Percentiles rank a stretch among this genome's conserved stretches.
Conservation (phyloP, 2,113 vertebrate genomes). For the Saimiri boliviensis region DNA sequence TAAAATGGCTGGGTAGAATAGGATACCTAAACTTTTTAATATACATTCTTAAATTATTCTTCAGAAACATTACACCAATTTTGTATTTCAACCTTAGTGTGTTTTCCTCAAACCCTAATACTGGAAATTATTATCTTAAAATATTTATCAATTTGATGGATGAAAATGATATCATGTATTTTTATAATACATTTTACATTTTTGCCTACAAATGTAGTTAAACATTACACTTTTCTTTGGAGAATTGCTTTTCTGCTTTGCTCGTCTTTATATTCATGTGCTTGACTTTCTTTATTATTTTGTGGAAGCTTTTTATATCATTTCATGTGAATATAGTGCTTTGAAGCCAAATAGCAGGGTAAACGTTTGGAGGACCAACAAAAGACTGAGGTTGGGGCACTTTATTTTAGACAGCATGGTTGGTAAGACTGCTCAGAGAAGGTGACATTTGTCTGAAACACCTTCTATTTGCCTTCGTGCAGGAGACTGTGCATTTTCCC, state of each 20-base stretch:
- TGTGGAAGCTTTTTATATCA: not conserved
- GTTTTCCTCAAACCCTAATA: conserved; percentile 20
- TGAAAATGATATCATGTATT: not conserved
- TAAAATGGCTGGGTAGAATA: conserved; percentile 35
- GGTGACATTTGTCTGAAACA: conserved; percentile 20
- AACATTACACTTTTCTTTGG: not conserved
- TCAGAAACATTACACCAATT: not conserved
- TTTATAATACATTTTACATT: conserved; percentile 25
- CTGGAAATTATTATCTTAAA: conserved; percentile 17
- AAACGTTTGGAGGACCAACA: not conserved
- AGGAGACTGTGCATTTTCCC: not conserved
- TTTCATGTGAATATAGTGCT: not conserved
- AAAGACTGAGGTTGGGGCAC: not conserved
- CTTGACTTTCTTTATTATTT: not conserved
- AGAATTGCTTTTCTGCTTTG: not conserved
- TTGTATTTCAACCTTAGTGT: not conserved
- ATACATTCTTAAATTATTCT: not conserved
- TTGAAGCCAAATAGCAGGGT: not conserved
- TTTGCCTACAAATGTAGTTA: not conserved
- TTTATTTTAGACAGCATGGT: not conserved
- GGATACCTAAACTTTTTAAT: not conserved
- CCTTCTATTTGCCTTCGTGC: not conserved
- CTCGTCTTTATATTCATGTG: not conserved
- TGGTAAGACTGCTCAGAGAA: not conserved
- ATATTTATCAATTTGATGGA: not conserved